A percentile compares a stretch with the other conserved stretches of the same genome.
These are phyloP conservation scores for Rhodinocichla rosea DNA, from an alignment of 2,113 vertebrate species.

Conservation along the genomic window DNA sequence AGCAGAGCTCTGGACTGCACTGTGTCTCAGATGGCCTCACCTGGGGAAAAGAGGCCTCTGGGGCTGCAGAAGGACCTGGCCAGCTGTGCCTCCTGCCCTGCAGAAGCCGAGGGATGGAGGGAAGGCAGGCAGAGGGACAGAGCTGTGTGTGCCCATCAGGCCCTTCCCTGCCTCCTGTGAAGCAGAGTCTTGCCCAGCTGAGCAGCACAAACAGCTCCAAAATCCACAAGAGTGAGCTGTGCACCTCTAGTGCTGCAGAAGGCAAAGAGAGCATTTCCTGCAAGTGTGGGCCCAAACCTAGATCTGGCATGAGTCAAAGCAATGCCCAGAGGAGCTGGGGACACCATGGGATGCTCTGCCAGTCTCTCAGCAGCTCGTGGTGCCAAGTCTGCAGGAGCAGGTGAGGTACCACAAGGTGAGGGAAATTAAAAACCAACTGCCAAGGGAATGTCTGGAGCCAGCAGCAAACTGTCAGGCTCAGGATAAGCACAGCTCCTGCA, in stretches of 20 bases:
- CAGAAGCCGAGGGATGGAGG: neutral
- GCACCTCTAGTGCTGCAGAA: neutral
- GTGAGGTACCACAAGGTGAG: neutral
- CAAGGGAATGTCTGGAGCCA: neutral
- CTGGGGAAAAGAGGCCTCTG: neutral
- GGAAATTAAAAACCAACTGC: conserved; percentile 5
- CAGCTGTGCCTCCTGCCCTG: neutral
- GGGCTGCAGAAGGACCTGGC: rapidly evolving
- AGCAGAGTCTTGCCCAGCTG: neutral
- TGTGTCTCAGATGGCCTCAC: rapidly evolving
- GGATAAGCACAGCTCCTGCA: neutral
- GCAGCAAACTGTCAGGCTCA: neutral
- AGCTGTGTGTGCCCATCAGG: rapidly evolving
- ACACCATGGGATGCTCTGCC: neutral
- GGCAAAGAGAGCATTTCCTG: neutral
- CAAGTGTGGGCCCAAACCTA: neutral
- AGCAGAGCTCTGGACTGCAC: neutral
- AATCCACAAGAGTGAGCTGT: neutral
- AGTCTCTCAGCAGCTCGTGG: rapidly evolving
- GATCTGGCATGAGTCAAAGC: neutral
- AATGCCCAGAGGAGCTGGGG: neutral
- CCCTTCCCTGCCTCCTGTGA: rapidly evolving
- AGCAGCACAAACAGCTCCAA: neutral
- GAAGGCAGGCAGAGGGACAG: neutral
- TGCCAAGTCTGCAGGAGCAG: neutral